Conservation (phyloP, 2,113 vertebrate species). For the Dasypus novemcinctus region DNA sequence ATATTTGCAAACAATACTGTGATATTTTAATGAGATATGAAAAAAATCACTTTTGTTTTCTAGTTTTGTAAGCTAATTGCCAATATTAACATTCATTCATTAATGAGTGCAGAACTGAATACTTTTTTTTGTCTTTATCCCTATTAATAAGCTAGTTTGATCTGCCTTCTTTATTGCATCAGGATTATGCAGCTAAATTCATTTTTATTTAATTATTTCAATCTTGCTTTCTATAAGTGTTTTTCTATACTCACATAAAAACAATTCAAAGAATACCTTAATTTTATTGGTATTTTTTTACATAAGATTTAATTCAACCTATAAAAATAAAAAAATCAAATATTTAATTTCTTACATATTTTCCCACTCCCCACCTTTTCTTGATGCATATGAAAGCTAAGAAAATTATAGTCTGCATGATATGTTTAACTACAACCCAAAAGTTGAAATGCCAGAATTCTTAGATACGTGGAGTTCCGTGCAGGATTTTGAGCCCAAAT, state of each 20-base stretch:
- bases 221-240: background rate
- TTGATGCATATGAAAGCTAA: background rate
- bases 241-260: constrained; percentile 16
- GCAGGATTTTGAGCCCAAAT: background rate
- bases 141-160: constrained; percentile 9
- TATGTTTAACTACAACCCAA: background rate
- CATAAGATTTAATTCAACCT: background rate
- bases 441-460: constrained; percentile 24
- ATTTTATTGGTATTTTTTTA: background rate
- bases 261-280: background rate
- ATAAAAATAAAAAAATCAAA: background rate
- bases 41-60: constrained; percentile 11
- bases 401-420: background rate
- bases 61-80: background rate
- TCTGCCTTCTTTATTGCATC: background rate
- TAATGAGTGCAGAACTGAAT: background rate
- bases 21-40: background rate
- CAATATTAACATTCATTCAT: constrained; percentile 4
- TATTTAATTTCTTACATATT: background rate
- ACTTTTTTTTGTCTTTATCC: background rate
- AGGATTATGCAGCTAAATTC: background rate
- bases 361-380: background rate
- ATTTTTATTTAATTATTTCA: constrained; percentile 40
- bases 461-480: background rate
- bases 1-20: background rate